phyloP scores from a whole-genome alignment of 2,797 vertebrate genomes.

The Xerus rutilus region DNA sequence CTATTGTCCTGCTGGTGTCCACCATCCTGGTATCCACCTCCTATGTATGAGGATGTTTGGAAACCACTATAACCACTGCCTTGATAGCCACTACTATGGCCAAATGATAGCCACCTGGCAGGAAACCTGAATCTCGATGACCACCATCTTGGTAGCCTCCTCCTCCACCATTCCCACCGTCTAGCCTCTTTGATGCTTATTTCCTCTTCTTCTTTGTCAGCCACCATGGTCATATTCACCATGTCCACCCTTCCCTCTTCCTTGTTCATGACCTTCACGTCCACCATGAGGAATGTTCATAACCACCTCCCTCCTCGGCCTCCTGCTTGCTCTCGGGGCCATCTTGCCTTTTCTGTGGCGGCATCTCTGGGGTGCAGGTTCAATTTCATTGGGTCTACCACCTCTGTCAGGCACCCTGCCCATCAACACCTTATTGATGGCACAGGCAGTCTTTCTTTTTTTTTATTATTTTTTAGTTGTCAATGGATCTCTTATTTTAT shows the following conservation, averaged over 20 bases:
- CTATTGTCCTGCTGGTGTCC: slow-evolving; percentile 91
- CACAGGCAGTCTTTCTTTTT: slow-evolving; percentile 89
- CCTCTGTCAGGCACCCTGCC: slow-evolving; percentile 98
- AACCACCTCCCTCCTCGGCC: slow-evolving; percentile 91
- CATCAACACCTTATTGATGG: slow-evolving; percentile 99
- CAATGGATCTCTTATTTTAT: too few species aligned
- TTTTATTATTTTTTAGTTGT: too few species aligned
- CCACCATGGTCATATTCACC: slow-evolving; percentile 89
- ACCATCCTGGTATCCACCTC: slow-evolving; percentile 90
- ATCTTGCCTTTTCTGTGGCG: slow-evolving; percentile 97
- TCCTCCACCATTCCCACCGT: slow-evolving; percentile 89
- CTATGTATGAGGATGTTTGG: slow-evolving; percentile 91
- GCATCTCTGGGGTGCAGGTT: slow-evolving; percentile 98
- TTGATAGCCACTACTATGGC: slow-evolving; percentile 90
- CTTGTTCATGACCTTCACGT: slow-evolving; percentile 89
- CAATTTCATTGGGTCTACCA: slow-evolving; percentile 97
- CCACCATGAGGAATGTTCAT: slow-evolving; percentile 90
- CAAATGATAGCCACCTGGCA: slow-evolving; percentile 90
- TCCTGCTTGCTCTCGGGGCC: slow-evolving; percentile 90
- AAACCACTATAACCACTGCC: slow-evolving; percentile 91
- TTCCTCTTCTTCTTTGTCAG: slow-evolving; percentile 91
- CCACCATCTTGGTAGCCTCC: slow-evolving; percentile 91
- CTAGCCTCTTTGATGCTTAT: slow-evolving; percentile 91
- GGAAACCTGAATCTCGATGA: slow-evolving; percentile 91
- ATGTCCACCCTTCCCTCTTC: slow-evolving; percentile 91